Conservation (phyloP, 1,140 invertebrate genomes). For the Drosophila pseudoobscura region DNA sequence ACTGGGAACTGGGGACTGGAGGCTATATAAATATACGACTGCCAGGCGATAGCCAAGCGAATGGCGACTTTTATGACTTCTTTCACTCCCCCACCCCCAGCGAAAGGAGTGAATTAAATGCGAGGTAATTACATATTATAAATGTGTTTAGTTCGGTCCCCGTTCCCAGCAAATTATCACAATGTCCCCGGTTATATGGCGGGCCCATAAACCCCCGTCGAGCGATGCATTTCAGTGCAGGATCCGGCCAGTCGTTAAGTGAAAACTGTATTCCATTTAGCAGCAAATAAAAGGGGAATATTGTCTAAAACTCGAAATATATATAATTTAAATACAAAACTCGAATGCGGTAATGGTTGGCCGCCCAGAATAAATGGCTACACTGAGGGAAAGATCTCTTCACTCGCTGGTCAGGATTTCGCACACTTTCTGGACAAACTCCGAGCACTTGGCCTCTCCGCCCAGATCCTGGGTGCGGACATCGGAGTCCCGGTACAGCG, state of each 20-base stretch:
- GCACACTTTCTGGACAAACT: conserved; percentile 56
- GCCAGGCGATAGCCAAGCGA: conserved; percentile 54
- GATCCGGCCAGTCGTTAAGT: too few relatives aligned
- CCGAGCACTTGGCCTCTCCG: conserved; percentile 49
- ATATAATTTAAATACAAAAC: too few relatives aligned
- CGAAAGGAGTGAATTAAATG: conserved; percentile 65
- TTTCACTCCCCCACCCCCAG: background rate
- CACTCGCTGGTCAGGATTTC: background rate
- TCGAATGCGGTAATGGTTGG: too few relatives aligned
- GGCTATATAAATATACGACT: conserved; percentile 74
- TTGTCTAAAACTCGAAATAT: too few relatives aligned
- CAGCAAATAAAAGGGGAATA: too few relatives aligned
- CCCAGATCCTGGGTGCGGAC: conserved; percentile 54
- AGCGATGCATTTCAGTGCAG: too few relatives aligned
- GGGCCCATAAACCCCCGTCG: too few relatives aligned
- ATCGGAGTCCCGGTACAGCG: conserved; percentile 49
- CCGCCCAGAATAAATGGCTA: too few relatives aligned
- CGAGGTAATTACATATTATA: conserved; percentile 68
- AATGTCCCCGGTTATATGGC: conserved; percentile 5
- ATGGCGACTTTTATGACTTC: conserved; percentile 62
- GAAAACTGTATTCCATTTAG: too few relatives aligned
- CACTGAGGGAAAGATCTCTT: too few relatives aligned
- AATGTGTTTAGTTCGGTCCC: conserved; percentile 51
- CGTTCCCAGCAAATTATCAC: conserved; percentile 18
- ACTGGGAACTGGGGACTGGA: background rate